Evolutionary conservation across 1,140 invertebrate genomes (phyloP), one percentile per base, ranked within the genome.

Genomic region (Lordiphosa collinella): DNA sequence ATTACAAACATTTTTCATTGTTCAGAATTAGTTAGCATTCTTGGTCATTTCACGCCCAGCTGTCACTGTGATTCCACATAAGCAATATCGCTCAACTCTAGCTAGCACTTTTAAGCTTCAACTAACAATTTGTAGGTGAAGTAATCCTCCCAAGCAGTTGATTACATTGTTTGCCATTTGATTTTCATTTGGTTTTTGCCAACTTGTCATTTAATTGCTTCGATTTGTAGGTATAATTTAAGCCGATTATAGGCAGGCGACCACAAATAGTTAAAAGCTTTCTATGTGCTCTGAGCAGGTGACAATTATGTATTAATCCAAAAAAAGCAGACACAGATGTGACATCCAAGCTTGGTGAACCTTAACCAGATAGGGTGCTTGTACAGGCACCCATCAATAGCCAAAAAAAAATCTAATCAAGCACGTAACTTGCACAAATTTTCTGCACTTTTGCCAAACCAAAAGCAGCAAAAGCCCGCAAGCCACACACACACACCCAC

Each of bases 401-500:
- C 22, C 12, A 18, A 51, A 48, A 29, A 38, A 16, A 84, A 84
- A 84, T 73, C 64, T 84, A 84, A 85, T 84, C 78, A 84, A 84
- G 78, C 78, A 84, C 78, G 79, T 85, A 84, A 84, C 78, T 78
- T 84, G 79, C 72, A 84, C 68, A 84, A 85, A 84, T 85, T 84
- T 82, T 82, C 78, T 82, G 79, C 78, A 82, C 78, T 82, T 78
- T 84, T 82, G 73, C 48, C 72, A 84, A 84, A 63, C 59, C 72
- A 68, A 67, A 78, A 71, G 58, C 49, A 58, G 55, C 38, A 64
- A 79, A 79, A 82, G 56, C 59, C 69, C 51, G 48, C 63, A 69
- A 72, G 78, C 76, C 41, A 66, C 32, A 31, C 18, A 37, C 25
- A 32, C 25, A 46, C 29, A 51, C 14, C 11, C 29, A 58, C 32